Percentiles rank a stretch among this genome's conserved stretches.
These are phyloP conservation scores for Zaprionus vittiger DNA, from an alignment of 1,140 invertebrate species.

Conservation along the genomic window DNA sequence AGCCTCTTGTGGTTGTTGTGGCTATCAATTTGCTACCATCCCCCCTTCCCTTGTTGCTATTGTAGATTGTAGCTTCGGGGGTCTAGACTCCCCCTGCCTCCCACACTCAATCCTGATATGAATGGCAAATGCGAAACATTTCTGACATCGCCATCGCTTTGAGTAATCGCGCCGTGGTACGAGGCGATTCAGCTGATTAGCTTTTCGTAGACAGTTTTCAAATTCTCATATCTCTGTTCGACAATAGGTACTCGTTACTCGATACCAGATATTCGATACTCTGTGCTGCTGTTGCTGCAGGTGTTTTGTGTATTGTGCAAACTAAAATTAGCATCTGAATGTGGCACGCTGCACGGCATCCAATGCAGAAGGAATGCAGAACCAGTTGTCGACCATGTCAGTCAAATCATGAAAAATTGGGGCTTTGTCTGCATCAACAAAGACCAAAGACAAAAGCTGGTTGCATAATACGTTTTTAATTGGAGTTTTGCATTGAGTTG, in stretches of 20 bases:
- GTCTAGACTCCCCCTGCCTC: background rate
- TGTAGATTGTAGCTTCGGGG: constrained; percentile 25
- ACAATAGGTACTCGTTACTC: background rate
- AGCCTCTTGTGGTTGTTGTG: constrained; percentile 34
- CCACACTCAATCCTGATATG: constrained; percentile 14
- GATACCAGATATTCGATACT: background rate
- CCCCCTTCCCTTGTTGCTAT: background rate
- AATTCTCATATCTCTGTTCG: constrained; percentile 16
- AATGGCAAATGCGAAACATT: constrained; percentile 31
- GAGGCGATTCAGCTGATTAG: constrained; percentile 6
- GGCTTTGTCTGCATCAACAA: background rate
- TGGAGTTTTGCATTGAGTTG: background rate
- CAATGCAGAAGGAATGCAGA: constrained; percentile 1
- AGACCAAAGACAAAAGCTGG: background rate
- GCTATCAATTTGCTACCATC: background rate
- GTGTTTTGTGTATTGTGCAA: constrained; percentile 15
- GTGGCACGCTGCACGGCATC: background rate
- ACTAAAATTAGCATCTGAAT: constrained; percentile 26
- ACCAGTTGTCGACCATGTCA: background rate
- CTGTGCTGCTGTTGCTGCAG: constrained; percentile 19
- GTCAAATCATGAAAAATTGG: background rate
- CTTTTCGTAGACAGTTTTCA: constrained; percentile 44
- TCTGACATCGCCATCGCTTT: constrained; percentile 60
- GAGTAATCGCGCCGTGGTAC: constrained; percentile 56
- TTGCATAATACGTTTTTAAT: background rate